Evolutionary conservation across 2,113 vertebrate species (phyloP), one percentile per base, ranked within the genome.

Genomic region (Herpetotheres cachinnans): DNA sequence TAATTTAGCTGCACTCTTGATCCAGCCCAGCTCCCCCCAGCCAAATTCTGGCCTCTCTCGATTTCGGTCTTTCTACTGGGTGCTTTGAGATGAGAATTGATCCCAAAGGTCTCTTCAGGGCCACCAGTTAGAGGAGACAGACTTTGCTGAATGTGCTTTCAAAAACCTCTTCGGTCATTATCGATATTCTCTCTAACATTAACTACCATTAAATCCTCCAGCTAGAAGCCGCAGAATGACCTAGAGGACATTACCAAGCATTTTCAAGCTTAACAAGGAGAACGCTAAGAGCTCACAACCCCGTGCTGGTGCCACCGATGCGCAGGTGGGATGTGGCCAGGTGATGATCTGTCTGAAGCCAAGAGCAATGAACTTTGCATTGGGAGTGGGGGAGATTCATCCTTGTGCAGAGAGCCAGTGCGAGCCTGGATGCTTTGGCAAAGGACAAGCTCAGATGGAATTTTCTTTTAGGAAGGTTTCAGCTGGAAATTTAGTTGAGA

Each of bases 221-320:
- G 40, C 56, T 65, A 79, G 79, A 61, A 86, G 79, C 50, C 62
- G 78, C 79, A 69, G 54, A 76, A 71, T 21, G 88, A 50, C 58
- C 84, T 79, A 16, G 0, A 56, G 82, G 42, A 65, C 16, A 11
- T 29, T 24, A 58, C 26, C 2, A 5, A 77, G 44, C 50, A 40
- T 82, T 93, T 87, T 15, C 32, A 59, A 63, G 52, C 70, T 65
- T 58, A 15, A 6, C 38, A 49, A 77, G 34, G 50, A 66, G n/a
- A 6, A 32, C 10, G 9, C 14, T 25, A 44, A 74, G 84, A 84
- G 78, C 73, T 86, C 34, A 36, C 50, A 47, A 0, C 17, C 54
- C 69, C 6, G 1, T 8, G 15, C 44, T 32, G 44, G 54, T 13
- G 40, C 26, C 83, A 69, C 34, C 0, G 0, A 25, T 10, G 62